Evolutionary conservation across 2,797 vertebrate genomes (phyloP), one percentile per base, ranked within the genome.

Genomic region (Dipus sagitta): DNA sequence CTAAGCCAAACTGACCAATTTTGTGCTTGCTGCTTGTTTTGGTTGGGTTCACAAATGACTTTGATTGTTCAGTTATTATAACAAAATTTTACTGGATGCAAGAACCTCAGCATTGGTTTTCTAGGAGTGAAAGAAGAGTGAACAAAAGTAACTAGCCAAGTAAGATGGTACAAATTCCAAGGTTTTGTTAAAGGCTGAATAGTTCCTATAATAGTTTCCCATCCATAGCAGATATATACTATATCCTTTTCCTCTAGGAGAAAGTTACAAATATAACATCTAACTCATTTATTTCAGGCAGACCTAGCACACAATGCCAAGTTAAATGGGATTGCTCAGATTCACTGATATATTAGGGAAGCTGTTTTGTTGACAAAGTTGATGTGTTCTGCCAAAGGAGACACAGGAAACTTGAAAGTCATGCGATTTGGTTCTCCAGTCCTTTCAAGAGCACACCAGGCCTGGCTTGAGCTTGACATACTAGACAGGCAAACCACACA

Each of bases 401-500:
- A 89, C 80, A 95, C 86, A 0, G 86, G 75, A 96, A 96, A 86
- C 47, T 60, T 30, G 38, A 74, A 90, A 84, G 89, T 20, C 21
- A 3, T 79, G 18, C 72, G 64, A 71, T 60, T 94, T 12, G 83
- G 65, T 92, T 92, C 47, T 74, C 32, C 26, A 32, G 32, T 84
- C 60, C 74, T 96, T 96, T 96, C 65, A 94, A 30, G 88, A 92
- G 52, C 64, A 62, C 68, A 11, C 60, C 64, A 1, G 70, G 96
- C 42, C 94, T 85, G 96, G 86, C 72, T 78, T 30, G 95, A 92
- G 34, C 81, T 94, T 93, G 95, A 94, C 24, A 1, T 65, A 67
- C 84, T 80, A 74, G 91, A 82, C 74, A 90, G 10, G 70, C 86
- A 14, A 71, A 4, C 86, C 83, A 62, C 94, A 85, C 76, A 92